These are phyloP conservation scores for Idaea straminata DNA, from an alignment of 2,888 invertebrate genomes.

Conservation along the genomic window DNA sequence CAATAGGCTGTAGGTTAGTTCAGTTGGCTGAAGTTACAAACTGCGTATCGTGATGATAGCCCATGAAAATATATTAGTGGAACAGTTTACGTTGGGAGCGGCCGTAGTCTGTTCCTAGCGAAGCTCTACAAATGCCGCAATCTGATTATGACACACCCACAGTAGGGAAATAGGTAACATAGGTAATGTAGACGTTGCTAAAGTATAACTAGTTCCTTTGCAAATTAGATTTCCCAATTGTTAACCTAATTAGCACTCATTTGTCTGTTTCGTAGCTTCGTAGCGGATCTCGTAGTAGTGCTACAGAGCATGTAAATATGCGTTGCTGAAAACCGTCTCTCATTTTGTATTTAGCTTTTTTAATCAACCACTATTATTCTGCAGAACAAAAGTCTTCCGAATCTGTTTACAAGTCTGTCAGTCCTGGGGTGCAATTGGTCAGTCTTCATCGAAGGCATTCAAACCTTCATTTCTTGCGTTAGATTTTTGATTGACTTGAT, in stretches of 20 bases:
- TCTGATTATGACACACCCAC: constrained; percentile 76
- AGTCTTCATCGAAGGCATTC: not conserved
- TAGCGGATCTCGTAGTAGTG: constrained; percentile 1
- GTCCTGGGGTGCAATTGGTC: not conserved
- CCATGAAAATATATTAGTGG: constrained; percentile 24
- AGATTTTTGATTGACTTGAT: too few species aligned
- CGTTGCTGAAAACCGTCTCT: not conserved
- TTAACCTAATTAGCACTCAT: not conserved
- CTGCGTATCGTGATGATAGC: constrained; percentile 24
- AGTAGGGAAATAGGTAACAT: constrained; percentile 44
- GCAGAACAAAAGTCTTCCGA: not conserved
- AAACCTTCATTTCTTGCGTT: not conserved
- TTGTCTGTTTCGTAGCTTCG: not conserved
- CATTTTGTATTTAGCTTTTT: not conserved
- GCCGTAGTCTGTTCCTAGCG: constrained; percentile 56
- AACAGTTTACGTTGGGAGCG: constrained; percentile 58
- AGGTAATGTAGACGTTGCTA: constrained; percentile 16
- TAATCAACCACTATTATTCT: not conserved
- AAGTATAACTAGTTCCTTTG: not conserved
- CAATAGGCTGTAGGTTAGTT: constrained; percentile 11
- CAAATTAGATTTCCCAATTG: not conserved
- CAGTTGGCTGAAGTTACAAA: constrained; percentile 17
- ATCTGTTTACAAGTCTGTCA: not conserved
- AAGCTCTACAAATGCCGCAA: constrained; percentile 76
- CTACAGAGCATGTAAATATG: not conserved